Evolutionary conservation across 2,888 invertebrate species (phyloP).

Genomic region (Linyphia triangularis): DNA sequence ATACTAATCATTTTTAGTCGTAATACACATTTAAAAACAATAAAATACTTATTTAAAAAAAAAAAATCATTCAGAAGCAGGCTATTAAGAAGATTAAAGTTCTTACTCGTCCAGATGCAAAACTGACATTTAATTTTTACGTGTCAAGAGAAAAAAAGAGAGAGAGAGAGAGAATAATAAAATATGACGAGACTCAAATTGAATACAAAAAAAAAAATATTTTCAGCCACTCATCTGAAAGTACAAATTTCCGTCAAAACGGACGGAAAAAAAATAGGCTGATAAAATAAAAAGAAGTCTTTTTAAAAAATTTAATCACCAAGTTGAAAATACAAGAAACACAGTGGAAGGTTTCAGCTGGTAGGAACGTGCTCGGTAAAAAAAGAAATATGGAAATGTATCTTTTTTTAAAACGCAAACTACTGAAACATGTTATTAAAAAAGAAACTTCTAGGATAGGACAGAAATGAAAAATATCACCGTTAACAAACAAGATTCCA

Average conservation of each 20-base stretch:
- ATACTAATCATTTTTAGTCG: too few species aligned
- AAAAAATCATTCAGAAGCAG: not conserved
- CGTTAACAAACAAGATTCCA: constrained; percentile 50
- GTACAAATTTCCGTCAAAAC: not conserved
- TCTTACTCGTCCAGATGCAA: not conserved
- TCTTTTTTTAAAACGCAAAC: not conserved
- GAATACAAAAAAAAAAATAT: not conserved
- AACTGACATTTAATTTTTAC: constrained; percentile 42
- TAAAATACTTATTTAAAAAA: too few species aligned
- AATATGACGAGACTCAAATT: not conserved
- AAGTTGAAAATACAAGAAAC: constrained; percentile 7
- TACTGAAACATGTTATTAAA: constrained; percentile 12
- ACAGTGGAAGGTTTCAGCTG: not conserved
- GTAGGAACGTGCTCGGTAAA: not conserved
- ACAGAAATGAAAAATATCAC: constrained; percentile 18
- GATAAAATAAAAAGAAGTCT: not conserved
- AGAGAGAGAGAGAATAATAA: not conserved
- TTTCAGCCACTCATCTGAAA: not conserved
- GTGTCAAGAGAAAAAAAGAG: not conserved
- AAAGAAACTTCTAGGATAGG: constrained; percentile 16
- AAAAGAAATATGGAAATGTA: not conserved
- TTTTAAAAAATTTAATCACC: constrained; percentile 9
- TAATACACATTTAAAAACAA: too few species aligned
- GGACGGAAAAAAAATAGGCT: not conserved
- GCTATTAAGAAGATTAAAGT: constrained; percentile 17